Percentiles rank a stretch among this genome's conserved stretches.
phyloP scores from a whole-genome alignment of 2,888 invertebrate genomes.

The Spodoptera littoralis region DNA sequence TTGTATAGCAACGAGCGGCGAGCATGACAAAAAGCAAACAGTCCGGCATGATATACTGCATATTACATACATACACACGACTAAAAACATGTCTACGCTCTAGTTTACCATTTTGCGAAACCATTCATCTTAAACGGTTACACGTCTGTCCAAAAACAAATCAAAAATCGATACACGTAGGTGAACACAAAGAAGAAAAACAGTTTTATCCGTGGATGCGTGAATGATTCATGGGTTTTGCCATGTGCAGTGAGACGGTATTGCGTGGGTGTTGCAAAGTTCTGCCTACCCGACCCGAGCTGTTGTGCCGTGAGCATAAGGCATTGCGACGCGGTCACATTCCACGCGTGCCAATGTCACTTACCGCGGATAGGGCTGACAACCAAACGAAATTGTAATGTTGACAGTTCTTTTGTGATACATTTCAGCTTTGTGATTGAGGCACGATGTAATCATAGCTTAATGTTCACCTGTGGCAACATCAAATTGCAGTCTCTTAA shows the following conservation, averaged over 20 bases:
- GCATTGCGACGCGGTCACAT: slow-evolving; percentile 74
- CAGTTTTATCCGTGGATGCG: slow-evolving; percentile 54
- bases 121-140: slow-evolving; percentile 29
- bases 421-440: neutral
- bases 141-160: slow-evolving; percentile 46
- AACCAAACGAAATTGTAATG: slow-evolving; percentile 34
- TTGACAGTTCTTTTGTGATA: slow-evolving; percentile 31
- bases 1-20: slow-evolving; percentile 26
- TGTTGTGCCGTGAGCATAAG: slow-evolving; percentile 44
- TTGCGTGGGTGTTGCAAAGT: slow-evolving; percentile 62
- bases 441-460: slow-evolving; percentile 5
- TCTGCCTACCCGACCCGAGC: slow-evolving; percentile 33
- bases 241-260: slow-evolving; percentile 64
- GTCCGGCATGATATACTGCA: slow-evolving; percentile 18
- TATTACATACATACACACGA: slow-evolving; percentile 11
- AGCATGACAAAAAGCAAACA: slow-evolving; percentile 30
- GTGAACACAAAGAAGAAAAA: slow-evolving; percentile 52
- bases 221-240: slow-evolving; percentile 70
- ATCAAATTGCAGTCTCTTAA: neutral
- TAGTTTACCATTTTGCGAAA: slow-evolving; percentile 18
- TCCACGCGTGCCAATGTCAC: slow-evolving; percentile 62
- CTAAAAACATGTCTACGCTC: slow-evolving; percentile 11
- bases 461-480: neutral
- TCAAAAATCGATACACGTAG: slow-evolving; percentile 28
- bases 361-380: slow-evolving; percentile 46